These are phyloP conservation scores for Temnothorax nylanderi DNA, from an alignment of 1,140 invertebrate genomes.

Conservation along the genomic window DNA sequence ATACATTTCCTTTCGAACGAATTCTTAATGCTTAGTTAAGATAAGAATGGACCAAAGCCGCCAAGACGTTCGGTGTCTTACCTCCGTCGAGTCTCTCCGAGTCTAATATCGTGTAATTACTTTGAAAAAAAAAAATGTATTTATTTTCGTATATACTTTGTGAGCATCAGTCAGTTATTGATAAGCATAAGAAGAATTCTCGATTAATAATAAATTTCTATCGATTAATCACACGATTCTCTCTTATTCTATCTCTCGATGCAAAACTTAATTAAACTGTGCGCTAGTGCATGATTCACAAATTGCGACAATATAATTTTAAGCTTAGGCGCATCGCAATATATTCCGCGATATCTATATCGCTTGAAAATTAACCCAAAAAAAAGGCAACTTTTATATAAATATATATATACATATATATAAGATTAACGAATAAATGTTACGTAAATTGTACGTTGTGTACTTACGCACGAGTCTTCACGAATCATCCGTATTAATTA, in stretches of 20 bases:
- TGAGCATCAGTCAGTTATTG: slow-evolving; percentile 26
- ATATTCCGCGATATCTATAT: background rate
- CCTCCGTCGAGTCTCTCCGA: slow-evolving; percentile 46
- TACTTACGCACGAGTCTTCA: slow-evolving; percentile 8
- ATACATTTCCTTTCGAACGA: slow-evolving; percentile 44
- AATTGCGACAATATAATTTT: background rate
- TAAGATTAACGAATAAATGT: slow-evolving; percentile 33
- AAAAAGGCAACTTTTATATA: background rate
- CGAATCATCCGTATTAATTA: slow-evolving; percentile 25
- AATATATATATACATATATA: background rate
- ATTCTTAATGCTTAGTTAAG: slow-evolving; percentile 62
- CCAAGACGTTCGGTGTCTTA: slow-evolving; percentile 55
- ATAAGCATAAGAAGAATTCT: slow-evolving; percentile 45
- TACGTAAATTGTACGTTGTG: slow-evolving; percentile 39
- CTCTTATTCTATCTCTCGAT: background rate
- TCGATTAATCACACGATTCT: background rate
- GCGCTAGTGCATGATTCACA: background rate
- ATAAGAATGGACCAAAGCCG: slow-evolving; percentile 71
- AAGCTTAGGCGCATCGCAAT: background rate
- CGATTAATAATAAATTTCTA: slow-evolving; percentile 58
- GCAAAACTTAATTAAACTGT: background rate
- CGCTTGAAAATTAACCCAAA: background rate
- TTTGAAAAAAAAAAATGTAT: slow-evolving; percentile 59
- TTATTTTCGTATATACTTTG: slow-evolving; percentile 65
- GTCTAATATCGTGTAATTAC: slow-evolving; percentile 35